Conservation (phyloP, 2,113 vertebrate species). For the Carassius carassius region DNA sequence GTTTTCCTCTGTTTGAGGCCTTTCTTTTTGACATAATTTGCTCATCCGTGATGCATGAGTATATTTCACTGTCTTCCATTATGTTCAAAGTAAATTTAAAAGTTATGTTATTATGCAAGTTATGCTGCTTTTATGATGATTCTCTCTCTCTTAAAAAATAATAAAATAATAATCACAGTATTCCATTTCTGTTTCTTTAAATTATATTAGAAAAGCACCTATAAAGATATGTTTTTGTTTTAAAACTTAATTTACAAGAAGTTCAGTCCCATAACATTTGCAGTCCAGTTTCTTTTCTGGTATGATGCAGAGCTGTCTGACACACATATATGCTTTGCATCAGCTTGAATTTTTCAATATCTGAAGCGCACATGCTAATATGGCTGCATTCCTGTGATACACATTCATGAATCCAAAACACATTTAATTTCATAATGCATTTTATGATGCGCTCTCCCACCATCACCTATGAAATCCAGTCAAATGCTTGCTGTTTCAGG, state of each 20-base stretch:
- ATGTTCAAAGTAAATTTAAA: background rate
- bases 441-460: constrained; percentile 10
- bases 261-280: background rate
- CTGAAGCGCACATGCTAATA: constrained; percentile 9
- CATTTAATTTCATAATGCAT: background rate
- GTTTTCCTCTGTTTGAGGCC: no score
- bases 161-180: background rate
- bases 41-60: background rate
- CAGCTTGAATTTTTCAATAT: constrained; percentile 5
- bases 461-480: background rate
- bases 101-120: background rate
- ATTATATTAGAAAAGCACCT: no score
- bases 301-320: background rate
- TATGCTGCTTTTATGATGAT: no score
- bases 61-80: background rate
- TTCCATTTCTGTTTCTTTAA: background rate
- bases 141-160: no score
- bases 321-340: background rate
- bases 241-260: background rate
- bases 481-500: background rate
- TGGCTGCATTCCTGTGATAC: background rate
- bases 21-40: background rate
- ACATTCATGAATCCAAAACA: constrained; percentile 1
- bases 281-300: background rate
- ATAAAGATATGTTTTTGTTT: no score